Base-by-base conservation (phyloP, 2,113 vertebrate species). In the Chionis minor region DNA sequence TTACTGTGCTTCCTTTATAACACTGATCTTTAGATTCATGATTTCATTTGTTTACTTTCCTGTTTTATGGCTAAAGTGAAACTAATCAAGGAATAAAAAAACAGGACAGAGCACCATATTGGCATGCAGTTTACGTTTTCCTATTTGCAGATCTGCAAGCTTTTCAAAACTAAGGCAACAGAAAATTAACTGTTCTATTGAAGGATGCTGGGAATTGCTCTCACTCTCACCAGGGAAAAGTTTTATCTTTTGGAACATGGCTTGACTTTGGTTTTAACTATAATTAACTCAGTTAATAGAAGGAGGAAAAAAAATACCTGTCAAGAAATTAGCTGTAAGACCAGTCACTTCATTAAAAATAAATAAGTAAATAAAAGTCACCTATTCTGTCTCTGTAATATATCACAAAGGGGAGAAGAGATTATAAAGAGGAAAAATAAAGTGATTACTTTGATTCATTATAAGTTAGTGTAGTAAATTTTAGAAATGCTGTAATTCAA, bases 51-150 rank as follows among this genome's bases (percentile, higher is more conserved):
- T 96, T 88, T 95, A 63, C 75, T 94, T 95, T 83, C 85, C 80
- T 92, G 81, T 92, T 97, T 97, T 97, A 96, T 96, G 70, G 91
- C 72, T 82, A 87, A 97, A 87, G 87, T 96, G 91, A 96, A 98
- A 94, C 77, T 94, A 87, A 96, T 95, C 94, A 97, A 93, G 56
- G 86, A 92, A 96, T 92, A 72, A 95, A 97, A 84, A 58, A 44
- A 45, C 6, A 58, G 5, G 33, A 22, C 18, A 66, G 33, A 94
- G n/a, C 51, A 27, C 90, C 90, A 58, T 78, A 90, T 86, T 88
- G 94, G 45, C 71, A 81, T 90, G 62, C 54, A 91, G 16, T 96
- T 97, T 97, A 90, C 6, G 14, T 95, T 80, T 80, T 94, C 77
- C 65, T 94, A 74, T 95, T 96, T 96, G 88, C 74, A 92, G 70